These are phyloP conservation scores for Phasianus colchicus DNA, from an alignment of 2,113 vertebrate genomes.

Conservation along the genomic window DNA sequence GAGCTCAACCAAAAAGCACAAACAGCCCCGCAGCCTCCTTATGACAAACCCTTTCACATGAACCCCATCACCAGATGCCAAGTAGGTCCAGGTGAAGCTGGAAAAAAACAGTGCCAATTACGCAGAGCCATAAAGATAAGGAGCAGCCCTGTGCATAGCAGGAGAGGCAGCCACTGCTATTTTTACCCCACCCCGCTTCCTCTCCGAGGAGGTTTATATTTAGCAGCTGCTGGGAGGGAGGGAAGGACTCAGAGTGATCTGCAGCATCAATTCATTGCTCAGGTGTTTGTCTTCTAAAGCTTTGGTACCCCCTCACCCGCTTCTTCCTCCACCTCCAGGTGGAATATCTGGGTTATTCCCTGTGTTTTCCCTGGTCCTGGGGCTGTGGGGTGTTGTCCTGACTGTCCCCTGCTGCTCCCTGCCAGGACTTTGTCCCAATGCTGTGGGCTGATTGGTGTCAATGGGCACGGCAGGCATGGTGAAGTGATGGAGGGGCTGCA, in stretches of 20 bases:
- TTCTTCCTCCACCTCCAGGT: not conserved
- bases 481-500: no score
- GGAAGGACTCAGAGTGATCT: not conserved
- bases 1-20: not conserved
- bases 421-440: not conserved
- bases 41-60: not conserved
- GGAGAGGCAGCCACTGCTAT: not conserved
- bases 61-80: not conserved
- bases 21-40: not conserved
- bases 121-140: not conserved
- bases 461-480: not conserved
- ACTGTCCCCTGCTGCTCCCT: not conserved
- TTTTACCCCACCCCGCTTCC: not conserved
- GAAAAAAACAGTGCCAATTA: not conserved
- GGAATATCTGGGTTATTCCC: not conserved
- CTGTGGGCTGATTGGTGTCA: not conserved
- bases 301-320: fast-evolving
- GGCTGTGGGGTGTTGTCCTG: not conserved
- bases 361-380: not conserved
- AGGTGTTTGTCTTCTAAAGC: not conserved
- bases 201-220: slow-evolving; percentile 13
- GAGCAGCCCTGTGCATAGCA: not conserved
- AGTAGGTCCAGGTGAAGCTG: not conserved
- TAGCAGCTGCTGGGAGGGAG: not conserved
- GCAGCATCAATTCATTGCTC: not conserved